Conservation (phyloP, 2,113 vertebrate genomes). For the Condylura cristata region DNA sequence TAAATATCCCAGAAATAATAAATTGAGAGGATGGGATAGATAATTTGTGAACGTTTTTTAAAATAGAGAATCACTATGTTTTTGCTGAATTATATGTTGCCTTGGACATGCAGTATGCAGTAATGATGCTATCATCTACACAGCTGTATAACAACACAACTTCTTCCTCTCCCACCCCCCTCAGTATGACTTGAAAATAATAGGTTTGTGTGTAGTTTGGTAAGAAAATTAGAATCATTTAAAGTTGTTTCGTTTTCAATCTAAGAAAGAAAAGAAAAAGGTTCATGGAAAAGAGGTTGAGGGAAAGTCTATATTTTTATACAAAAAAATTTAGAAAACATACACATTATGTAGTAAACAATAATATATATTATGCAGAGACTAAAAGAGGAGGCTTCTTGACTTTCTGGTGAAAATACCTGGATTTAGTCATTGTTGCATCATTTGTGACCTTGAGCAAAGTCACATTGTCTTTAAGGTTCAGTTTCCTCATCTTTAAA, state of each 20-base stretch:
- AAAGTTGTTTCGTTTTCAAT: conserved; percentile 65
- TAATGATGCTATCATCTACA: conserved; percentile 59
- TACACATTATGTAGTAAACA: conserved; percentile 15
- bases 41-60: conserved; percentile 69
- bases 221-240: conserved; percentile 77
- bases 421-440: conserved; percentile 16
- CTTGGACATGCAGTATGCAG: conserved; percentile 53
- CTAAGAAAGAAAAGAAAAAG: conserved; percentile 37
- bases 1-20: conserved; percentile 70
- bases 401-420: conserved; percentile 29
- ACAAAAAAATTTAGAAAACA: conserved; percentile 55
- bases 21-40: conserved; percentile 57
- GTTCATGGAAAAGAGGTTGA: not conserved
- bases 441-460: conserved; percentile 72
- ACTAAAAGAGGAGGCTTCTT: not conserved
- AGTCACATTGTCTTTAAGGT: conserved; percentile 52
- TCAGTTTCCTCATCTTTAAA: conserved; percentile 34
- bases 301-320: not conserved
- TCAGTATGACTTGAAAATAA: conserved; percentile 69
- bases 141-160: conserved; percentile 65
- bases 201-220: conserved; percentile 69
- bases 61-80: conserved; percentile 67
- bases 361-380: conserved; percentile 20
- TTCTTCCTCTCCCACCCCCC: conserved; percentile 14
- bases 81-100: conserved; percentile 73